Conservation (phyloP, 2,113 vertebrate genomes). For the Todiramphus saurophagus region DNA sequence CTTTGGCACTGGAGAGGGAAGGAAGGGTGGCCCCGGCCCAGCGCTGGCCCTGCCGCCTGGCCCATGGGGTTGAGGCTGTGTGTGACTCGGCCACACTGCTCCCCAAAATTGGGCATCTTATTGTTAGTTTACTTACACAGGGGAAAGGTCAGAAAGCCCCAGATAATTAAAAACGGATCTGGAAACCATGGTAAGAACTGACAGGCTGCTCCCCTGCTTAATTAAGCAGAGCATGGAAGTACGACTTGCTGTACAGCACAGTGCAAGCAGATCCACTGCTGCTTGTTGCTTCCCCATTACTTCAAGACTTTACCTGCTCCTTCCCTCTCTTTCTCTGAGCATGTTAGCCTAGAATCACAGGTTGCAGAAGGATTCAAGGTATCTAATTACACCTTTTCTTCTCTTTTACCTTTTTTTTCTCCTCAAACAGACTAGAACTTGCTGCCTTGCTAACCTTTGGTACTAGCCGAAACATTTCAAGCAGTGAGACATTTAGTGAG, state of each 20-base stretch:
- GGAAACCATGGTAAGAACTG: background rate
- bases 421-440: background rate
- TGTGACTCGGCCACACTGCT: background rate
- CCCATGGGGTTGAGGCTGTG: background rate
- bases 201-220: background rate
- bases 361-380: background rate
- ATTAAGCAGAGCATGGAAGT: background rate
- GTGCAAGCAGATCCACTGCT: background rate
- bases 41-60: background rate
- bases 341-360: background rate
- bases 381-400: background rate
- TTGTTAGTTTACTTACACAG: background rate
- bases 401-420: background rate
- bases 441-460: background rate
- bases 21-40: background rate
- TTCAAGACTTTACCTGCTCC: background rate
- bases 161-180: background rate
- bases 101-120: background rate
- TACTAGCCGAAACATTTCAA: background rate
- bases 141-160: background rate
- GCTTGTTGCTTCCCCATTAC: background rate
- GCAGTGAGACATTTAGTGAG: background rate
- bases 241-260: fast-evolving
- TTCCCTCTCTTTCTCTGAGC: background rate
- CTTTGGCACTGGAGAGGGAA: background rate